Evolutionary conservation across 1,140 invertebrate species (phyloP).

Genomic region (Micrasema minimum): DNA sequence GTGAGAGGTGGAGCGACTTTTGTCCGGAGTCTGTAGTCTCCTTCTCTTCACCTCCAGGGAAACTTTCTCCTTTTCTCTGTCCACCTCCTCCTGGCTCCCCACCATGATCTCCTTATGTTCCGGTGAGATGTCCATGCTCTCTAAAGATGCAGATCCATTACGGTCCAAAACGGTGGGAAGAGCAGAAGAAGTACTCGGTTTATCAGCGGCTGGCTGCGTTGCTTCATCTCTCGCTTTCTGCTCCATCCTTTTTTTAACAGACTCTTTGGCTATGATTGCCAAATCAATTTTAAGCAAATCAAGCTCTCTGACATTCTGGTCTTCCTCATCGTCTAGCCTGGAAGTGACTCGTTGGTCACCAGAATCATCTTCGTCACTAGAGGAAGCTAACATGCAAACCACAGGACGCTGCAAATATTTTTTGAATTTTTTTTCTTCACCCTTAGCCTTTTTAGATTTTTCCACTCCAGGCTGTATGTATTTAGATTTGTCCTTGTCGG

Average conservation of each 20-base stretch:
- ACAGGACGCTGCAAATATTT: conserved; percentile 63
- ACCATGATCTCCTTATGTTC: conserved; percentile 51
- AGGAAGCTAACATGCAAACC: conserved; percentile 72
- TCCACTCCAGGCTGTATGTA: conserved; percentile 61
- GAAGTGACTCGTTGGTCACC: conserved; percentile 60
- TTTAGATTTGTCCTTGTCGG: conserved; percentile 66
- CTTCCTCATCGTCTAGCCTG: conserved; percentile 55
- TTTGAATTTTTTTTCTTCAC: conserved; percentile 48
- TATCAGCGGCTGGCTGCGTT: conserved; percentile 1
- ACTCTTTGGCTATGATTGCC: conserved; percentile 67
- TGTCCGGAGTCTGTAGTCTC: conserved; percentile 48
- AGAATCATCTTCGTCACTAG: conserved; percentile 67
- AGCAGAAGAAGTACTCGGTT: conserved; percentile 17
- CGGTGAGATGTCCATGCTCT: conserved; percentile 54
- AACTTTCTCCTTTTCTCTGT: conserved; percentile 53
- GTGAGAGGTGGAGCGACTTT: conserved; percentile 61
- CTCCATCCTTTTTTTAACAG: conserved; percentile 63
- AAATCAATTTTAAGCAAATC: conserved; percentile 71
- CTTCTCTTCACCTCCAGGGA: conserved; percentile 50
- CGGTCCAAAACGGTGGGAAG: conserved; percentile 20
- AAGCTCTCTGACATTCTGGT: conserved; percentile 70
- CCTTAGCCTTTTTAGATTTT: conserved; percentile 40
- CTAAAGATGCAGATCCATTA: conserved; percentile 46
- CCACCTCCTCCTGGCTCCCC: conserved; percentile 30
- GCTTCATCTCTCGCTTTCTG: conserved; percentile 50